Percentiles rank a stretch among this genome's conserved stretches.
Conservation (phyloP, 2,888 invertebrate genomes). For the Sinodicranocentrus sp. region DNA sequence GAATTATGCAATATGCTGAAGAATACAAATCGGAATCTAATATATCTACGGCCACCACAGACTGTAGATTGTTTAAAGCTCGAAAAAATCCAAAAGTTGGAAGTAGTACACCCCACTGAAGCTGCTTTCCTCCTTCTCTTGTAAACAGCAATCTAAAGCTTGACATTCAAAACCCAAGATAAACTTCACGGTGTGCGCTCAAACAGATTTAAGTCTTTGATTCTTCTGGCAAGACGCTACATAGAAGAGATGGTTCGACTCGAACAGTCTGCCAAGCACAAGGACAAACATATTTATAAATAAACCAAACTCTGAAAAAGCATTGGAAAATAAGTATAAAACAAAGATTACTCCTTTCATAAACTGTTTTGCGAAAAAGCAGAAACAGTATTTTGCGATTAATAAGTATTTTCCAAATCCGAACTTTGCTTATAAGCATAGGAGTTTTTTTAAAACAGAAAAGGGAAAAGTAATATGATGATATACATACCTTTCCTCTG, state of each 20-base stretch:
- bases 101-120: neutral
- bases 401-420: too few species aligned
- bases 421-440: too few species aligned
- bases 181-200: neutral
- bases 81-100: neutral
- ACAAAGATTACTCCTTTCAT: too few species aligned
- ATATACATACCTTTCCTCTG: neutral
- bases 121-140: too few species aligned
- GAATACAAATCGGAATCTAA: too few species aligned
- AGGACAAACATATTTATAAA: neutral
- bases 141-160: conserved; percentile 22
- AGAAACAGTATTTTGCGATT: too few species aligned
- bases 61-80: neutral
- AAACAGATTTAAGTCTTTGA: neutral
- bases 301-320: neutral
- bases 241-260: conserved; percentile 41
- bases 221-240: neutral
- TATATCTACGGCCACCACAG: too few species aligned
- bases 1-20: too few species aligned
- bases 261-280: conserved; percentile 21
- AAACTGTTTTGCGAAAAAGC: too few species aligned
- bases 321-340: too few species aligned
- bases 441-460: too few species aligned
- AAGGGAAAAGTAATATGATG: too few species aligned
- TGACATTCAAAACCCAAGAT: conserved; percentile 50